Percentiles rank a stretch among this genome's conserved stretches.
phyloP scores from a whole-genome alignment of 2,113 vertebrate genomes.

The Ailuropoda melanoleuca region DNA sequence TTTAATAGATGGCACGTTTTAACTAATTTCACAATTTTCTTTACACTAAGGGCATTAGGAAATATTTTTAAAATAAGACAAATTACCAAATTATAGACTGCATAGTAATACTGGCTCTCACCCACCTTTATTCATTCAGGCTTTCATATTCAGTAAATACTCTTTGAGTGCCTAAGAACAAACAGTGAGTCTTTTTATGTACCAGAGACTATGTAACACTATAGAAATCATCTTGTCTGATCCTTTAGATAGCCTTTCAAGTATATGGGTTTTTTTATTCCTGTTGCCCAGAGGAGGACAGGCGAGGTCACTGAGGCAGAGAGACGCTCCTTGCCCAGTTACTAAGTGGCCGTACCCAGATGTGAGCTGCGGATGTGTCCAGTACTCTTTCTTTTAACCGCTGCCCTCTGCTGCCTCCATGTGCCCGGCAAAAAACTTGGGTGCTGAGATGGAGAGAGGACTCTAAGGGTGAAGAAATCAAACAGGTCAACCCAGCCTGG shows the following conservation, averaged over 20 bases:
- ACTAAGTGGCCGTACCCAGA: not conserved
- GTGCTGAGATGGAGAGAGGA: not conserved
- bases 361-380: not conserved
- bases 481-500: not conserved
- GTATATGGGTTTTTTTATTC: not conserved
- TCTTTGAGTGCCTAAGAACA: not conserved
- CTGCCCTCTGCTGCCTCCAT: slow-evolving; percentile 34
- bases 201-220: not conserved
- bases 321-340: not conserved
- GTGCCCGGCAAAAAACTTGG: not conserved
- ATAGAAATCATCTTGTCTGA: not conserved
- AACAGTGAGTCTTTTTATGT: not conserved
- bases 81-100: not conserved
- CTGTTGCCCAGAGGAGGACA: not conserved
- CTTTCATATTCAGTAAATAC: not conserved
- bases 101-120: not conserved
- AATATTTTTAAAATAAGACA: slow-evolving; percentile 9
- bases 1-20: not conserved
- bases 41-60: not conserved
- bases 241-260: not conserved
- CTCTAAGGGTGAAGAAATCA: not conserved
- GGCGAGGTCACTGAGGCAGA: not conserved
- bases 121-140: not conserved
- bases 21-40: slow-evolving; percentile 17
- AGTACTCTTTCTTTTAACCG: not conserved